phyloP scores from a whole-genome alignment of 2,113 vertebrate species.

The Crotalus tigris region DNA sequence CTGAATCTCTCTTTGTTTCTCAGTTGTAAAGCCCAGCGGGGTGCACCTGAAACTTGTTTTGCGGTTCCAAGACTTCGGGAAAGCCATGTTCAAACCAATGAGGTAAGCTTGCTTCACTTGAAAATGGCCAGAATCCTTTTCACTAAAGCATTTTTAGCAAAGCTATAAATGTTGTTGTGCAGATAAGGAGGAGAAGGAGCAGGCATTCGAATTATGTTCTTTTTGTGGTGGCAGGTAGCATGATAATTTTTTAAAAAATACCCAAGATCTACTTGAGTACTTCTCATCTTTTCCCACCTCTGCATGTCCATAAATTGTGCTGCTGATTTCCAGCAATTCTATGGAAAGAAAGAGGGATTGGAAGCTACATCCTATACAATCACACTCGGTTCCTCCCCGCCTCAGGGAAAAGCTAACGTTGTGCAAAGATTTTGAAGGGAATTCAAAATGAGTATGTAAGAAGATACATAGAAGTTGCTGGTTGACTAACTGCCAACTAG shows the following conservation, averaged over 20 bases:
- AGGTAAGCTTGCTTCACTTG: slow-evolving; percentile 75
- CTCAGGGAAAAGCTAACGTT: neutral
- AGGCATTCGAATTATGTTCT: neutral
- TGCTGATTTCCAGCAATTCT: neutral
- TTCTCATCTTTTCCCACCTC: neutral
- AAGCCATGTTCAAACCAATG: slow-evolving; percentile 98
- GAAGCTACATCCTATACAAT: neutral
- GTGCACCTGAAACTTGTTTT: slow-evolving; percentile 93
- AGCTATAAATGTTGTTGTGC: neutral
- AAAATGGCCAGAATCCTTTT: neutral
- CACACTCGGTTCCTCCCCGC: neutral
- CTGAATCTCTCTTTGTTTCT: neutral
- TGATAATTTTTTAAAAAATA: neutral
- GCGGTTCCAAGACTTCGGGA: slow-evolving; percentile 88
- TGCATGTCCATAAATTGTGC: neutral
- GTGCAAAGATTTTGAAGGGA: neutral
- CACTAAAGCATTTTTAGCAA: neutral
- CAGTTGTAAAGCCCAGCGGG: slow-evolving; percentile 95
- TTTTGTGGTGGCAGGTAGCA: neutral
- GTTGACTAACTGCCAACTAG: neutral
- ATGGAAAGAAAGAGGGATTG: neutral
- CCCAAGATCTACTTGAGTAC: neutral
- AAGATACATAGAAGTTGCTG: neutral
- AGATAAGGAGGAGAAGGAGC: neutral
- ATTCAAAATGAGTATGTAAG: neutral